Evolutionary conservation across 2,888 invertebrate species (phyloP), one percentile per base, ranked within the genome.

Genomic region (Drosophila affinis): DNA sequence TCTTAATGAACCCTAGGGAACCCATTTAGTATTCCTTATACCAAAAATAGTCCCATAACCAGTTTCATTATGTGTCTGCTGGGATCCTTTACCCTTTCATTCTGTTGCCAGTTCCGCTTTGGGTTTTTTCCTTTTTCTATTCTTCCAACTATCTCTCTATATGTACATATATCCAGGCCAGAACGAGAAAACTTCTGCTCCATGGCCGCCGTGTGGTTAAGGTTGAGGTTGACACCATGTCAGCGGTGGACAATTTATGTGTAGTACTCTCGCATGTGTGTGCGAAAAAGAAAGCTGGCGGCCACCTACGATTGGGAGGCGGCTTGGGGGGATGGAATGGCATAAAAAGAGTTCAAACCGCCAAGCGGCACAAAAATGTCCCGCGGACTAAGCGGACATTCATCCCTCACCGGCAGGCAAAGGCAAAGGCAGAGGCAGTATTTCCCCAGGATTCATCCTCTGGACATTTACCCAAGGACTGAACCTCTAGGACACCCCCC

Each of bases 191-290:
- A 51, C 45, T 45, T 62, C 65, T 55, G 53, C 29, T 58, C 51
- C 34, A 52, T 70, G 65, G 67, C 55, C 51, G 59, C 56, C 58
- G 49, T 62, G 34, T 63, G 56, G 34, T 44, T 27, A 18, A 24
- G 46, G 46, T 39, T 55, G 51, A 49, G 56, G 79, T 73, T 85
- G 79, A 70, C 81, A 85, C 85, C 79, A 68, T 73, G 74, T 76
- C 76, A 81, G 72, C 76, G 74, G 62, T 73, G 68, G 48, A 62
- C 72, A 81, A 81, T 81, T 76, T 72, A 74, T 81, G 79, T 81
- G 82, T 57, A 65, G 39, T 39, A n/a, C 39, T 39, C 14, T 14
- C 7, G 7, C 7, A 7, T 39, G n/a, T 76, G 71, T 60, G 47
- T 45, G 62, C 44, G 44, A 17, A 24, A 17, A 46, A 14, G 44